These are phyloP conservation scores for Tuta absoluta DNA, from an alignment of 2,888 invertebrate species.

Conservation along the genomic window DNA sequence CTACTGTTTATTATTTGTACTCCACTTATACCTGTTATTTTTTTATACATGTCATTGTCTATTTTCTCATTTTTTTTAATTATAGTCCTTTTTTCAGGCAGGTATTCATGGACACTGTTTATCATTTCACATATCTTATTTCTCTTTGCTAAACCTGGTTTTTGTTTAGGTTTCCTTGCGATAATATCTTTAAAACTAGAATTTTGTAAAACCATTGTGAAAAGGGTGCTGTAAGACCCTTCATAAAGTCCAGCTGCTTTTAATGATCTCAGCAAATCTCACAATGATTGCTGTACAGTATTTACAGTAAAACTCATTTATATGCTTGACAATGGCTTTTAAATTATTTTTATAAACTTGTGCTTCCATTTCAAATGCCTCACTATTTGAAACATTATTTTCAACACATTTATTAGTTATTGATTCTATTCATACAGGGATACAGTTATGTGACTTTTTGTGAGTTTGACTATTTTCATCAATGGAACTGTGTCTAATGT, in stretches of 20 bases:
- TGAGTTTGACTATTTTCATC: background rate
- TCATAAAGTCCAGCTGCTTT: background rate
- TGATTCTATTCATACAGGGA: background rate
- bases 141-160: background rate
- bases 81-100: background rate
- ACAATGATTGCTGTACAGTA: background rate
- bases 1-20: too few species aligned
- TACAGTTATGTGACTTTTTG: background rate
- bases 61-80: too few species aligned
- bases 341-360: background rate
- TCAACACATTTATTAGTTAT: background rate
- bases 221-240: background rate
- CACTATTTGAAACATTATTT: background rate
- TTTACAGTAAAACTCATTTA: background rate
- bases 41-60: too few species aligned
- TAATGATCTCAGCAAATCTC: conserved; percentile 3
- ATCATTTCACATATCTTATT: background rate
- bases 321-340: conserved; percentile 4
- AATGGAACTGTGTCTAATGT: background rate
- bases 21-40: too few species aligned
- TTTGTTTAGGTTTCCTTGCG: background rate
- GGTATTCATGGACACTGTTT: background rate
- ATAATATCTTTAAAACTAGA: conserved; percentile 10
- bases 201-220: background rate
- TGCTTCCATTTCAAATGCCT: background rate